A percentile compares a stretch with the other conserved stretches of the same genome.
Evolutionary conservation across 2,888 invertebrate species (phyloP).

Genomic region (Drosophila pegasa): DNA sequence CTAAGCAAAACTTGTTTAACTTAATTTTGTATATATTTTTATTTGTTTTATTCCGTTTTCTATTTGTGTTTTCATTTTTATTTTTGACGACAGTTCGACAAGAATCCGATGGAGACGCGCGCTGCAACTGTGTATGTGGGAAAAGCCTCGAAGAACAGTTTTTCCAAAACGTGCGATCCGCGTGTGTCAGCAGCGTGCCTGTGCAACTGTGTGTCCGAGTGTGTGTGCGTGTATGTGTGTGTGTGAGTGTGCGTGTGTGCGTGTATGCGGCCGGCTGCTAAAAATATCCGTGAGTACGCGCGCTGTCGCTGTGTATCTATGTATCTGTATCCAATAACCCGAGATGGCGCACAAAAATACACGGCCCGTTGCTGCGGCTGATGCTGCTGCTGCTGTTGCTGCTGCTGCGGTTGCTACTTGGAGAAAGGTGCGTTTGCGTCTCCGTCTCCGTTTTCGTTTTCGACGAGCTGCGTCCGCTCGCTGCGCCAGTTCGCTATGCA

Average conservation of each 20-base stretch:
- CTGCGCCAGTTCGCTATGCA: constrained; percentile 80
- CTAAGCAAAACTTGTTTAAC: constrained; percentile 42
- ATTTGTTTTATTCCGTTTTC: neutral
- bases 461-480: constrained; percentile 72
- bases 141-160: constrained; percentile 55
- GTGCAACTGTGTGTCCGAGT: constrained; percentile 14
- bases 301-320: constrained; percentile 55
- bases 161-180: constrained; percentile 76
- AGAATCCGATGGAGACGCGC: constrained; percentile 41
- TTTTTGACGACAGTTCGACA: constrained; percentile 19
- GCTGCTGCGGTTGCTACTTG: constrained; percentile 31
- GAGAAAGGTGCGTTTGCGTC: constrained; percentile 64
- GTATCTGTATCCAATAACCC: constrained; percentile 78
- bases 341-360: constrained; percentile 69
- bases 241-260: constrained; percentile 6
- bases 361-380: constrained; percentile 31
- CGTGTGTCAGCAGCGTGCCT: constrained; percentile 68
- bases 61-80: constrained; percentile 27
- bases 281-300: constrained; percentile 76
- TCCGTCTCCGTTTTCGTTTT: constrained; percentile 41
- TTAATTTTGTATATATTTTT: constrained; percentile 11
- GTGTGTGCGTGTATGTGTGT: constrained; percentile 6
- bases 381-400: constrained; percentile 5
- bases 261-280: constrained; percentile 71
- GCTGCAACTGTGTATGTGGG: constrained; percentile 42